Conservation (phyloP, 2,797 vertebrate species). For the Epinephelus coioides region DNA sequence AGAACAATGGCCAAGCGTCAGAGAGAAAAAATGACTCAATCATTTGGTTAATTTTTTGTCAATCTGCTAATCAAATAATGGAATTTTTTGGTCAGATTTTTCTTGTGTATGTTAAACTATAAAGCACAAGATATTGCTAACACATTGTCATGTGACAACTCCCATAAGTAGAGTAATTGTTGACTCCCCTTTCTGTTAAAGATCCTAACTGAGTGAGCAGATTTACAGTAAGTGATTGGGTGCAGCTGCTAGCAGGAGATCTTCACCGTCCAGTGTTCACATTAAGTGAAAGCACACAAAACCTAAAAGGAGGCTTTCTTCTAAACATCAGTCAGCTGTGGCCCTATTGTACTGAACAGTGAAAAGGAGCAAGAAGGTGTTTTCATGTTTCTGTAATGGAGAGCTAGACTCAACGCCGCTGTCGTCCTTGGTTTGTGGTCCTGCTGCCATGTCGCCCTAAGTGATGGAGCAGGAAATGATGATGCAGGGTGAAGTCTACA, state of each 20-base stretch:
- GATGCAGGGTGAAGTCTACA: constrained; percentile 26
- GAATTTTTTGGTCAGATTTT: neutral
- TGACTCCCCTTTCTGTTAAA: neutral
- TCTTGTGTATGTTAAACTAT: constrained; percentile 2
- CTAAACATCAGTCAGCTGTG: neutral
- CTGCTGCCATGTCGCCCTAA: constrained; percentile 20
- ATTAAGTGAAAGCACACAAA: neutral
- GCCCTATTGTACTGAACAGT: neutral
- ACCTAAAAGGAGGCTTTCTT: neutral
- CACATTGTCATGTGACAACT: neutral
- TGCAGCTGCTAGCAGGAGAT: neutral
- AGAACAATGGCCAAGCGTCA: too few relatives aligned
- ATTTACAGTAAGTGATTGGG: neutral
- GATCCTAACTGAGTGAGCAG: neutral
- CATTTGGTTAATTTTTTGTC: neutral
- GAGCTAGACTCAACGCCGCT: constrained; percentile 5
- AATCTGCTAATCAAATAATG: too few relatives aligned
- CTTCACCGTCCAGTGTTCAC: neutral
- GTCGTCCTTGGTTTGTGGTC: constrained; percentile 37
- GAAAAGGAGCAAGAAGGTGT: neutral
- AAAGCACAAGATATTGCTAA: neutral
- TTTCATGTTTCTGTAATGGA: constrained; percentile 36
- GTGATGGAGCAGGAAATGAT: constrained; percentile 56
- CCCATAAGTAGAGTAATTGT: too few relatives aligned
- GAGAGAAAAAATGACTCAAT: too few relatives aligned